phyloP scores from a whole-genome alignment of 2,888 invertebrate genomes.

The Pyrocoelia pectoralis region DNA sequence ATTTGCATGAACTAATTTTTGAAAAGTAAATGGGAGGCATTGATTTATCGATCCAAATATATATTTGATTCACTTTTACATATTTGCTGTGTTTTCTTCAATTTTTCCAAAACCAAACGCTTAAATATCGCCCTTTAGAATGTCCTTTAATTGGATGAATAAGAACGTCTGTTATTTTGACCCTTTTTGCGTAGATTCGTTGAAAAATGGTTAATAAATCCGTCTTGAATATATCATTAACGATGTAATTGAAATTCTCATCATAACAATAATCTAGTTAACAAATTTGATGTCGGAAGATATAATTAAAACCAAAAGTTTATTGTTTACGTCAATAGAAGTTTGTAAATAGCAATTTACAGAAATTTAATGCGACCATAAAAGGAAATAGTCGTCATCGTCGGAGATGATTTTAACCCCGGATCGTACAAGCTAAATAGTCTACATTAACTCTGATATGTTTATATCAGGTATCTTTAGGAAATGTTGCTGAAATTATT shows the following conservation, averaged over 20 bases:
- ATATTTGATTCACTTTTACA: no score
- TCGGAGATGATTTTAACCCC: conserved; percentile 26
- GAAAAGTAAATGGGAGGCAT: no score
- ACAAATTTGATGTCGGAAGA: not conserved
- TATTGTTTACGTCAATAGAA: conserved; percentile 1
- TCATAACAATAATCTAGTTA: not conserved
- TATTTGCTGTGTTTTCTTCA: no score
- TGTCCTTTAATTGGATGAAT: no score
- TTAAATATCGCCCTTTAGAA: no score
- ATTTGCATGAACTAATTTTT: no score
- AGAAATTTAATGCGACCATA: conserved; percentile 37
- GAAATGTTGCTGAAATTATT: conserved; percentile 30
- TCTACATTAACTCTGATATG: conserved; percentile 28
- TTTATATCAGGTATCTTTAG: conserved; percentile 22
- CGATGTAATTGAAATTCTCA: not conserved
- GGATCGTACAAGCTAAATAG: conserved; percentile 25
- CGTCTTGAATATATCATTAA: not conserved
- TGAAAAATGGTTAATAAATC: no score
- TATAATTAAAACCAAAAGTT: not conserved
- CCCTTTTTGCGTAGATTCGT: no score
- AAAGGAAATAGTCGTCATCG: conserved; percentile 38
- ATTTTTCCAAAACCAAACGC: no score
- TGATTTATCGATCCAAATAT: no score
- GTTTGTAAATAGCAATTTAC: conserved; percentile 35
- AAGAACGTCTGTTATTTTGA: no score